Evolutionary conservation across 2,888 invertebrate genomes (phyloP).

Genomic region (Disparrhopalites patrizii): DNA sequence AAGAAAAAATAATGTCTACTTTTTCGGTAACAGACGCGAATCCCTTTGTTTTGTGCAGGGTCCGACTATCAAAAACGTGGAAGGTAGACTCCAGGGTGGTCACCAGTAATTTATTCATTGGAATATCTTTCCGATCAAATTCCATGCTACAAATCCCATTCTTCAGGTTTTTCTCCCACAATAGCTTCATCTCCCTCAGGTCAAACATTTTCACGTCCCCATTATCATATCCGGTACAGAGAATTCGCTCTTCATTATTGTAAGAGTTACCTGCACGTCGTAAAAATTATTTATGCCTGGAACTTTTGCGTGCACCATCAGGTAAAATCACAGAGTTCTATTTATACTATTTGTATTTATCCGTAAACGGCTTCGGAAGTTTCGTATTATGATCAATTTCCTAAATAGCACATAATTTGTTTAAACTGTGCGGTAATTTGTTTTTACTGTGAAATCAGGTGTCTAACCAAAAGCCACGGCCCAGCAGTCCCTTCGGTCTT

Average conservation of each 20-base stretch:
- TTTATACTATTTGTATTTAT: too few relatives aligned
- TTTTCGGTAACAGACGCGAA: slow-evolving; percentile 64
- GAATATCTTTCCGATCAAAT: slow-evolving; percentile 88
- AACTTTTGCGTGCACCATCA: not conserved
- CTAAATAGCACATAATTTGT: too few relatives aligned
- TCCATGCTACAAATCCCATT: slow-evolving; percentile 74
- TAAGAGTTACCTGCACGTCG: slow-evolving; percentile 69
- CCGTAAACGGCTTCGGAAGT: too few relatives aligned
- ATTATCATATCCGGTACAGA: slow-evolving; percentile 92
- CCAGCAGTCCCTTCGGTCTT: slow-evolving; percentile 84
- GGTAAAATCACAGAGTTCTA: not conserved
- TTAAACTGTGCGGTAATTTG: not conserved
- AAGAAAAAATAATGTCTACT: too few relatives aligned
- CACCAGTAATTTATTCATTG: slow-evolving; percentile 90
- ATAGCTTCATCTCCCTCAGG: slow-evolving; percentile 71
- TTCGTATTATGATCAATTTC: not conserved
- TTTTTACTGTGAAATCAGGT: too few relatives aligned
- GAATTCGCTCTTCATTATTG: slow-evolving; percentile 76
- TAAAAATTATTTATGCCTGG: not conserved
- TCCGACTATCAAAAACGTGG: slow-evolving; percentile 81
- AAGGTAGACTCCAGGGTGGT: slow-evolving; percentile 89
- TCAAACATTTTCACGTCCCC: slow-evolving; percentile 94
- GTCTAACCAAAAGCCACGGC: slow-evolving; percentile 72
- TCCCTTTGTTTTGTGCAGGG: slow-evolving; percentile 80
- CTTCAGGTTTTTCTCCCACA: slow-evolving; percentile 88